A percentile compares a stretch with the other conserved stretches of the same genome.
phyloP scores from a whole-genome alignment of 2,888 invertebrate genomes.

The Sabellastarte sp. region DNA sequence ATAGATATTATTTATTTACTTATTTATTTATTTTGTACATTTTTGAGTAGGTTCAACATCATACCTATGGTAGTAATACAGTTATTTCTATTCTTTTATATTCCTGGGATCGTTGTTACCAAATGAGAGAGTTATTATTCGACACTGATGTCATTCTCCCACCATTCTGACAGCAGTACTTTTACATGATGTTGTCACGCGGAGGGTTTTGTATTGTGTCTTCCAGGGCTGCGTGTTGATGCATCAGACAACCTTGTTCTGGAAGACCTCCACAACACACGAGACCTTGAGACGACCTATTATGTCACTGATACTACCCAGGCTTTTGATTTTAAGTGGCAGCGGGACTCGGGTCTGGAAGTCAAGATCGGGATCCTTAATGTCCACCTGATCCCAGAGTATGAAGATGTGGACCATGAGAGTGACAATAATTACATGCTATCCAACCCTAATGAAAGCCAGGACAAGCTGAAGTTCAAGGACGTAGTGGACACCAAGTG shows the following conservation, averaged over 20 bases:
- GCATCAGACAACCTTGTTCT: slow-evolving; percentile 47
- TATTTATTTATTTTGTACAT: no score
- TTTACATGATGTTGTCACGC: no score
- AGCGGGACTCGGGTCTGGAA: slow-evolving; percentile 14
- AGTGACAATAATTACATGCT: slow-evolving; percentile 12
- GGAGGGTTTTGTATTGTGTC: no score
- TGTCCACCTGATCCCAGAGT: slow-evolving; percentile 11
- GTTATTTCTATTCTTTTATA: no score
- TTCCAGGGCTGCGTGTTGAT: slow-evolving; percentile 23
- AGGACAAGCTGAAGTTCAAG: slow-evolving; percentile 35
- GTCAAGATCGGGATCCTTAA: slow-evolving; percentile 13
- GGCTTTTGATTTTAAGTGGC: slow-evolving; percentile 13
- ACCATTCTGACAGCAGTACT: no score
- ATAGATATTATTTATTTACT: no score
- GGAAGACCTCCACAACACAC: slow-evolving; percentile 43
- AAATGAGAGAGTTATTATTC: no score
- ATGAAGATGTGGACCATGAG: slow-evolving; percentile 7
- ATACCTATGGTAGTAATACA: no score
- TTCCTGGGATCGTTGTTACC: no score
- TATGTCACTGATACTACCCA: slow-evolving; percentile 40
- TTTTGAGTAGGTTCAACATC: no score
- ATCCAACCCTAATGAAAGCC: slow-evolving; percentile 26
- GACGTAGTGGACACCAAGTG: slow-evolving; percentile 42
- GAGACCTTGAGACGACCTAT: slow-evolving; percentile 41
- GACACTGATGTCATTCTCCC: no score